These are phyloP conservation scores for Umimayanthus kanabou DNA, from an alignment of 92 coral and sea anemone genomes.

Conservation along the genomic window DNA sequence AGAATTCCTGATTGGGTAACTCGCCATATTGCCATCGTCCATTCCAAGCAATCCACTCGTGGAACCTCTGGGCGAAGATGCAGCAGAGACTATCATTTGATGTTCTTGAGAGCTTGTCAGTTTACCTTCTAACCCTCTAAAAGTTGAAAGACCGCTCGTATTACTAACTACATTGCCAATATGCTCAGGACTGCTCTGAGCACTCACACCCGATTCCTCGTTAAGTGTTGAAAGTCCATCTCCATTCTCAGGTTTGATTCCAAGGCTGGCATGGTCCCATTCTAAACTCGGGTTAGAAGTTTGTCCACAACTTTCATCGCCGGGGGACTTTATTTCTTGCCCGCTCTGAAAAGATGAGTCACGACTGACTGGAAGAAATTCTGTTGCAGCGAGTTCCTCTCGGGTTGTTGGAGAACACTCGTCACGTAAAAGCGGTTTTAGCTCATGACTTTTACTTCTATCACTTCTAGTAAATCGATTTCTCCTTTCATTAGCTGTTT, in stretches of 20 bases:
- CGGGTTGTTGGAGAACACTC: background rate
- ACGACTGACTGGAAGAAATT: background rate
- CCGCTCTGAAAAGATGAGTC: background rate
- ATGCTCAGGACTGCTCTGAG: background rate
- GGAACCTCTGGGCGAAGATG: background rate
- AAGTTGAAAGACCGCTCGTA: background rate
- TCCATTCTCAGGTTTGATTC: conserved; percentile 15
- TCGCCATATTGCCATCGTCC: background rate
- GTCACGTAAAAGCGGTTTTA: conserved; percentile 22
- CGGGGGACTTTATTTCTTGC: background rate
- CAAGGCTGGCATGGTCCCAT: conserved; percentile 36
- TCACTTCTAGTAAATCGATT: conserved; percentile 20
- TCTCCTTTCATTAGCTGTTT: conserved; percentile 26
- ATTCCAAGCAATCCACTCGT: background rate
- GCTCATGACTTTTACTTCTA: background rate
- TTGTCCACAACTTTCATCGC: conserved; percentile 12
- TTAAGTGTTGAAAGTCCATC: conserved; percentile 36
- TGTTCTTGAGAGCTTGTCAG: background rate
- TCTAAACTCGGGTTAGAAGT: conserved; percentile 32
- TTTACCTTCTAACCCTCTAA: background rate
- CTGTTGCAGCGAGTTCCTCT: background rate
- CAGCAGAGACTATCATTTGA: background rate
- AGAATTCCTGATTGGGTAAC: background rate
- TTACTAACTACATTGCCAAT: background rate
- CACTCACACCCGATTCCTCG: conserved; percentile 29